These are phyloP conservation scores for Drosophila quinaria DNA, from an alignment of 2,888 invertebrate genomes.

Conservation along the genomic window DNA sequence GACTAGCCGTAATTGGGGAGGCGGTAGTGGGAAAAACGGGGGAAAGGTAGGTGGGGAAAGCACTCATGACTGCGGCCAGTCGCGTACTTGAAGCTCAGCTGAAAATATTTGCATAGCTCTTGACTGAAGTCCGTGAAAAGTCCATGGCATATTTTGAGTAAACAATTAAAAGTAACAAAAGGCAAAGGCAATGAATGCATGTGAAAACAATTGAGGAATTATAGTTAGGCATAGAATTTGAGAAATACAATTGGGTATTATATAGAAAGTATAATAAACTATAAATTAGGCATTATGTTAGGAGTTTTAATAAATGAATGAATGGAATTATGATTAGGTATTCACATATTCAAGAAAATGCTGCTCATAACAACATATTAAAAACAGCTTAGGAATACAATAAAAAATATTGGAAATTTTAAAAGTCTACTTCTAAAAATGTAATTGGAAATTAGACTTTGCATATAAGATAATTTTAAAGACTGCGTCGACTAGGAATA, in stretches of 20 bases:
- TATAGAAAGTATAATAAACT: neutral
- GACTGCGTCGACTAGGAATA: too few species aligned
- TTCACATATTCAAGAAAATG: neutral
- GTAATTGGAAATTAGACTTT: too few species aligned
- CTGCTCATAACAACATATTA: too few species aligned
- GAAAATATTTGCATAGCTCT: conserved; percentile 72
- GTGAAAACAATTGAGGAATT: conserved; percentile 2
- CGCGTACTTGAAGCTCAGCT: conserved; percentile 57
- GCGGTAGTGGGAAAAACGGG: neutral
- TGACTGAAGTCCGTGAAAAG: conserved; percentile 31
- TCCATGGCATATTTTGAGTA: conserved; percentile 49
- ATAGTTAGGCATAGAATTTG: neutral
- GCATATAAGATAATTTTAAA: too few species aligned
- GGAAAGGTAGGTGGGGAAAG: neutral
- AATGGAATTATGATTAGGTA: neutral
- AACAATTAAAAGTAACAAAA: conserved; percentile 66
- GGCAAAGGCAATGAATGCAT: conserved; percentile 34
- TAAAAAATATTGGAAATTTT: too few species aligned
- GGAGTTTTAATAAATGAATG: neutral
- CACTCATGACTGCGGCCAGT: conserved; percentile 43
- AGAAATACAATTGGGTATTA: neutral
- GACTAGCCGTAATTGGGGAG: conserved; percentile 58
- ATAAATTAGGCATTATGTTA: neutral
- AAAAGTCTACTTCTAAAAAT: too few species aligned
- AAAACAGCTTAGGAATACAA: too few species aligned